phyloP scores from a whole-genome alignment of 2,888 invertebrate genomes.

The Bimastos eiseni region DNA sequence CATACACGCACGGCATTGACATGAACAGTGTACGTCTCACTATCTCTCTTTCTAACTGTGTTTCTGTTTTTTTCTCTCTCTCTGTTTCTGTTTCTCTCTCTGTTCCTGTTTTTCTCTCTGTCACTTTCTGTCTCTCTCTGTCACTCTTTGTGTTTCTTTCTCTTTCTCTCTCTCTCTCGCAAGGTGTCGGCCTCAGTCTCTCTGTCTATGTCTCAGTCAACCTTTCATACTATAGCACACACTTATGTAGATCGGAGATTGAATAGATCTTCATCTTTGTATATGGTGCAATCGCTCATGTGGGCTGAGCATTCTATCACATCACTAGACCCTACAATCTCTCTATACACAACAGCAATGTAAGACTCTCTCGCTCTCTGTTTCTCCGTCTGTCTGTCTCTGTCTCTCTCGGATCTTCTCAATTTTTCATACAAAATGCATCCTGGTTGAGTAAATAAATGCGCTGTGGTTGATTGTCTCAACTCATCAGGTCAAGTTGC shows the following conservation, averaged over 20 bases:
- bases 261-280: neutral
- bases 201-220: neutral
- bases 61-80: neutral
- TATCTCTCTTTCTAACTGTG: no score
- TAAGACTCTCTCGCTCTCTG: neutral
- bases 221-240: no score
- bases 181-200: no score
- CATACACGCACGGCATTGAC: constrained; percentile 62
- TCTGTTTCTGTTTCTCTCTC: neutral
- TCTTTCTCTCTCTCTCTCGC: no score
- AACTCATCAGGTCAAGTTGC: no score
- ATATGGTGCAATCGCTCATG: neutral
- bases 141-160: neutral
- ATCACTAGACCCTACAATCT: neutral
- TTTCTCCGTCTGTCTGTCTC: neutral
- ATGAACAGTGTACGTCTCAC: constrained; percentile 61
- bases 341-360: neutral
- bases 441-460: no score
- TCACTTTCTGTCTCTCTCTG: neutral
- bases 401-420: neutral
- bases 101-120: neutral
- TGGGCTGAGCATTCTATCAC: neutral
- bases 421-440: no score
- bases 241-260: neutral
- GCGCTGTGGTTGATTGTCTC: no score